Percentiles rank a stretch among this genome's conserved stretches.
phyloP scores from a whole-genome alignment of 2,888 invertebrate species.

The Piscicola geometra region DNA sequence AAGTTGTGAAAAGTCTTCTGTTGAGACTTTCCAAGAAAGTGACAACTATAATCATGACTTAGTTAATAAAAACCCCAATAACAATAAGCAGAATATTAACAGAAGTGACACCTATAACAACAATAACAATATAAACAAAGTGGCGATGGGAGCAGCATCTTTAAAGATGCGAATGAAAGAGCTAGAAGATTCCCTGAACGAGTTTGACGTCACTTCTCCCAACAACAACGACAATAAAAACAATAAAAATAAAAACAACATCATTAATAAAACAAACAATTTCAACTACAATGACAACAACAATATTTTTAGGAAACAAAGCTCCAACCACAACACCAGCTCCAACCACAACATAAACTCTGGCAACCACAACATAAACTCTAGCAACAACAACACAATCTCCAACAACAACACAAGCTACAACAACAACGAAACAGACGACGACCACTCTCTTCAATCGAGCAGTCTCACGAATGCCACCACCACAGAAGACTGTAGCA shows the following conservation, averaged over 20 bases:
- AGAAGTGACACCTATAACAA: not conserved
- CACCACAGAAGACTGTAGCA: too few species aligned
- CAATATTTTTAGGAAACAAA: too few species aligned
- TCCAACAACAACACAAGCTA: too few species aligned
- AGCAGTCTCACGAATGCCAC: too few species aligned
- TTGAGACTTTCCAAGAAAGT: too few species aligned
- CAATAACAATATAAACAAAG: not conserved
- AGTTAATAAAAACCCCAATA: too few species aligned
- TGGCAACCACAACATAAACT: not conserved
- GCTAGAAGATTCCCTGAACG: constrained; percentile 13
- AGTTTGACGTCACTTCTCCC: not conserved
- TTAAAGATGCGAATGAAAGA: constrained; percentile 23
- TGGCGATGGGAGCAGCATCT: constrained; percentile 27
- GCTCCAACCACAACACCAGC: constrained; percentile 15
- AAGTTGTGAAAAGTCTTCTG: too few species aligned
- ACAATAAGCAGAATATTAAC: too few species aligned
- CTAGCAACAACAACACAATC: not conserved
- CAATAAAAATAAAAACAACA: not conserved
- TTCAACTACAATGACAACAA: not conserved
- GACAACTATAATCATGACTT: too few species aligned
- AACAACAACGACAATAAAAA: not conserved
- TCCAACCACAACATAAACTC: constrained; percentile 48
- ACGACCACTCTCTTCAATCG: too few species aligned
- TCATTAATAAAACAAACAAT: not conserved
- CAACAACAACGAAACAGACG: too few species aligned